Evolutionary conservation across 1,140 invertebrate genomes (phyloP).

Genomic region (Drosophila aff.): DNA sequence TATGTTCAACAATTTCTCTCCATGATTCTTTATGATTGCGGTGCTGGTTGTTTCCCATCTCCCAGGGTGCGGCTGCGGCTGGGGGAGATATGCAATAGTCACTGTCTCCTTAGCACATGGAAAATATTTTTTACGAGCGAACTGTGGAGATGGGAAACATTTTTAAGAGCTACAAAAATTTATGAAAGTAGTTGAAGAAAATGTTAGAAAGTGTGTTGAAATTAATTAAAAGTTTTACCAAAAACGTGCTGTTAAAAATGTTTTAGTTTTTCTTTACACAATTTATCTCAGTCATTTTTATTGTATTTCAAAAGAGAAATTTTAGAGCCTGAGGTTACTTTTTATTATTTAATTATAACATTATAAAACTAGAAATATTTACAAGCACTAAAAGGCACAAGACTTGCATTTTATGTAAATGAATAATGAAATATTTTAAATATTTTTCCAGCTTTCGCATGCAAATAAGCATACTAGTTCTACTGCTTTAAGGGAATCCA

Average conservation of each 20-base stretch:
- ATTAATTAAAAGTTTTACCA: not conserved
- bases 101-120: constrained; percentile 29
- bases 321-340: not conserved
- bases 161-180: not conserved
- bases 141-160: not conserved
- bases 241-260: not conserved
- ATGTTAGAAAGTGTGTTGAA: not conserved
- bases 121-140: constrained; percentile 23
- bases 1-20: constrained; percentile 56
- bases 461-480: not conserved
- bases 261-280: not conserved
- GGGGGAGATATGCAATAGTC: constrained; percentile 47
- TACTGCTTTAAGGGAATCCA: not conserved
- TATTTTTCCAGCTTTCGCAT: not conserved
- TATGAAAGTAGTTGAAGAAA: too few species aligned
- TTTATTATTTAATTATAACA: too few species aligned
- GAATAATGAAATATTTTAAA: not conserved
- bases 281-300: not conserved
- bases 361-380: too few species aligned
- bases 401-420: not conserved
- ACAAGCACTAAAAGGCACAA: not conserved
- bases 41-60: constrained; percentile 7
- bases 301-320: not conserved
- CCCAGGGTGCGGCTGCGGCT: constrained; percentile 6
- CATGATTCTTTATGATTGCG: constrained; percentile 52